Conservation (phyloP, 2,113 vertebrate species). For the Callospermophilus lateralis region DNA sequence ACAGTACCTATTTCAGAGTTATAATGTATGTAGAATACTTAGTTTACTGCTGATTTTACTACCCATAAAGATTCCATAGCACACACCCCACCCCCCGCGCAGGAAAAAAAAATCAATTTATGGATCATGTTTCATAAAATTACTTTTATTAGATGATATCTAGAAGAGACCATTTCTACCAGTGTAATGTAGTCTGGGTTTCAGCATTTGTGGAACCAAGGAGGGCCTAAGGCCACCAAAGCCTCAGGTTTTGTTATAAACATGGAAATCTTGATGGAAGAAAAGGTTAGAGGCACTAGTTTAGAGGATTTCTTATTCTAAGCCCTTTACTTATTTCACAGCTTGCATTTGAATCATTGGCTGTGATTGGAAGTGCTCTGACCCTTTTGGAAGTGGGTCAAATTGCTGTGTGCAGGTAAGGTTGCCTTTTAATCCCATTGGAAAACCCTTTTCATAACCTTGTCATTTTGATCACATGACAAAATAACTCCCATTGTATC, state of each 20-base stretch:
- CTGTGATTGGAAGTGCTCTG: constrained; percentile 96
- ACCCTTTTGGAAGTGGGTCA: constrained; percentile 97
- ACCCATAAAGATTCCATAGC: too few relatives aligned
- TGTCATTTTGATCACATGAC: background rate
- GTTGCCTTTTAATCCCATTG: background rate
- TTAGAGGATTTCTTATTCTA: constrained; percentile 13
- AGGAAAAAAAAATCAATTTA: background rate
- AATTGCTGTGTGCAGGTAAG: constrained; percentile 98
- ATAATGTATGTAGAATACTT: background rate
- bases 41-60: background rate
- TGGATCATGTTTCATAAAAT: background rate
- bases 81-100: too few relatives aligned
- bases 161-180: background rate
- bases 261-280: background rate
- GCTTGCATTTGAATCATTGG: constrained; percentile 98
- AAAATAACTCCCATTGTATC: constrained; percentile 13
- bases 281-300: background rate
- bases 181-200: background rate
- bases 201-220: background rate
- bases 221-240: too few relatives aligned
- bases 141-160: background rate
- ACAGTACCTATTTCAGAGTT: background rate
- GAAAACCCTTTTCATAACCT: background rate
- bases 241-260: background rate
- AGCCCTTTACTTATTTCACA: constrained; percentile 77